A percentile compares a stretch with the other conserved stretches of the same genome.
These are phyloP conservation scores for Tetragnatha versicolor DNA, from an alignment of 1,140 invertebrate genomes.

Conservation along the genomic window DNA sequence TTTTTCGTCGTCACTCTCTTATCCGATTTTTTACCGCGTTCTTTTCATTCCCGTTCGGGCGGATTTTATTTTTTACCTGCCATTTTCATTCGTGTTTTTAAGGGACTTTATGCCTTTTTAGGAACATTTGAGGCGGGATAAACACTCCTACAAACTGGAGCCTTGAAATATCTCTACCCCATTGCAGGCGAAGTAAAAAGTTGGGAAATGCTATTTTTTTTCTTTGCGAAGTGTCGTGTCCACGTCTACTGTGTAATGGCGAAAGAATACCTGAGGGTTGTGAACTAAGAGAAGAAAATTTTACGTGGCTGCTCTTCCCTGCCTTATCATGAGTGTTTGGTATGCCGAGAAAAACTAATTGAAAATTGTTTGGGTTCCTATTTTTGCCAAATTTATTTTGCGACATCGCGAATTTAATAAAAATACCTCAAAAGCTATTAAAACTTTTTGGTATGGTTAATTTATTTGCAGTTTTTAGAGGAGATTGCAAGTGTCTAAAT, in stretches of 20 bases:
- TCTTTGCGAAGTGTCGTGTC: not conserved
- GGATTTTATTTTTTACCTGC: not conserved
- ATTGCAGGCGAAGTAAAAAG: not conserved
- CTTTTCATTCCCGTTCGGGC: not conserved
- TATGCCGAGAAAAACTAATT: no score
- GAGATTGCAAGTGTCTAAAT: no score
- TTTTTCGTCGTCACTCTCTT: constrained; percentile 39
- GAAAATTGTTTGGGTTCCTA: no score
- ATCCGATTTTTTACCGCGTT: constrained; percentile 9
- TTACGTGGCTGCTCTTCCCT: no score
- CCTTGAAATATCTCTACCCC: not conserved
- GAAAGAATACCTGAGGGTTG: not conserved
- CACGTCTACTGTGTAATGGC: not conserved
- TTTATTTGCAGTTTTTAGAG: no score
- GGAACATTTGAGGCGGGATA: constrained; percentile 1
- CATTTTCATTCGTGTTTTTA: constrained; percentile 23
- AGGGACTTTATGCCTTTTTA: constrained; percentile 25
- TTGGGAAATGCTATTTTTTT: constrained; percentile 1
- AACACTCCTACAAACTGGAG: not conserved
- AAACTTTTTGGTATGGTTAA: no score
- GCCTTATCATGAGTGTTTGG: no score
- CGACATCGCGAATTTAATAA: no score
- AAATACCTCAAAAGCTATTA: no score
- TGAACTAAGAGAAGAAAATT: not conserved
- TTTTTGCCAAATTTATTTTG: no score